These are phyloP conservation scores for Gnatocerus cornutus DNA, from an alignment of 2,888 invertebrate genomes.

Conservation along the genomic window DNA sequence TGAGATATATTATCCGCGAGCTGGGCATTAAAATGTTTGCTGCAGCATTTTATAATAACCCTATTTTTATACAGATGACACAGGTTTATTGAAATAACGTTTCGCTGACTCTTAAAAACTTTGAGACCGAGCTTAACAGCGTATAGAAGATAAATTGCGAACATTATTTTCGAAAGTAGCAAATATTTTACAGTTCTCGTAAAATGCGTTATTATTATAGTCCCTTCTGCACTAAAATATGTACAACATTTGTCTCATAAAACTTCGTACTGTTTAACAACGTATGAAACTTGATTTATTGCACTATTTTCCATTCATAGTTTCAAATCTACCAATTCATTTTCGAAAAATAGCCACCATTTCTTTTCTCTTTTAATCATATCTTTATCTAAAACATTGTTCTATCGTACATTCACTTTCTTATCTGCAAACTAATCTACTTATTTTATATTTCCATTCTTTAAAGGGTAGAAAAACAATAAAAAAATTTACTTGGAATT, in stretches of 20 bases:
- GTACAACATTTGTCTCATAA: slow-evolving; percentile 45
- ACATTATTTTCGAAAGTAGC: slow-evolving; percentile 60
- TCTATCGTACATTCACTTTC: too few relatives aligned
- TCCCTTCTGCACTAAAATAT: slow-evolving; percentile 44
- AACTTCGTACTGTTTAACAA: slow-evolving; percentile 45
- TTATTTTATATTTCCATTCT: too few relatives aligned
- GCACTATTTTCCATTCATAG: slow-evolving; percentile 34
- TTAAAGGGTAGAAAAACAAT: too few relatives aligned
- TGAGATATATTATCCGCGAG: slow-evolving; percentile 30
- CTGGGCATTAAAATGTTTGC: slow-evolving; percentile 54
- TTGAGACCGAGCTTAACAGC: slow-evolving; percentile 62
- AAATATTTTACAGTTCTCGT: slow-evolving; percentile 62
- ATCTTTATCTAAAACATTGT: too few relatives aligned
- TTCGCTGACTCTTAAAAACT: slow-evolving; percentile 61
- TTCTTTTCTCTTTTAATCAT: not conserved
- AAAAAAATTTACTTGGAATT: too few relatives aligned
- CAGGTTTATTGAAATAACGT: slow-evolving; percentile 65
- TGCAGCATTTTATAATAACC: slow-evolving; percentile 59
- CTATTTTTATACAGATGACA: slow-evolving; percentile 64
- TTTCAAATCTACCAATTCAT: not conserved
- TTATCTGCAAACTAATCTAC: too few relatives aligned
- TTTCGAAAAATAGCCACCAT: not conserved
- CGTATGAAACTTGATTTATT: slow-evolving; percentile 41
- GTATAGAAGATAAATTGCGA: slow-evolving; percentile 62
- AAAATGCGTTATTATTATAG: slow-evolving; percentile 52